Evolutionary conservation across 2,797 vertebrate species (phyloP).

Genomic region (Pachyuromys duprasi): DNA sequence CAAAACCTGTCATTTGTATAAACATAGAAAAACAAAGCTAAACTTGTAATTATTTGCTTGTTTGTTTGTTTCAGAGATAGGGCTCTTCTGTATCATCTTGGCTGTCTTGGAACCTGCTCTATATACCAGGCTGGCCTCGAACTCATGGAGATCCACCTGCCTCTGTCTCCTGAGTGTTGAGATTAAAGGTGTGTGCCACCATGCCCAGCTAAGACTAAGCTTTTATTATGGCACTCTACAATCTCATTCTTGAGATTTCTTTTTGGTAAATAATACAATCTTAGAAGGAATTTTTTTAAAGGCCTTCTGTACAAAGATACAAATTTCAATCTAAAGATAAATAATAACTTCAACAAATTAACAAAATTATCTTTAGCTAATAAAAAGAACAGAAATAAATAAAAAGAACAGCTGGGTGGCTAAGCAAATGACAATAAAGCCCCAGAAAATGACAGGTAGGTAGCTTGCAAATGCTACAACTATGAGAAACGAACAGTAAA

Average conservation of each 20-base stretch:
- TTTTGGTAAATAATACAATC: slow-evolving; percentile 28
- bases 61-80: background rate
- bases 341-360: too few relatives aligned
- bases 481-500: background rate
- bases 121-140: background rate
- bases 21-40: slow-evolving; percentile 1
- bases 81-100: background rate
- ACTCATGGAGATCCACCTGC: background rate
- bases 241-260: background rate
- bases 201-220: background rate
- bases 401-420: background rate
- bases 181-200: background rate
- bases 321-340: background rate
- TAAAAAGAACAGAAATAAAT: background rate
- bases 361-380: too few relatives aligned
- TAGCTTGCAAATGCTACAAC: background rate
- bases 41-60: background rate
- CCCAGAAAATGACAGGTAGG: slow-evolving; percentile 4
- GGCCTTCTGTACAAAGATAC: background rate
- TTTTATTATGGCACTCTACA: background rate
- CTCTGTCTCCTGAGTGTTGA: background rate
- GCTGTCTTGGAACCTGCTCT: background rate
- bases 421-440: background rate
- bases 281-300: slow-evolving; percentile 6
- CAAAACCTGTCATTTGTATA: slow-evolving; percentile 24